phyloP scores from a whole-genome alignment of 2,797 vertebrate genomes.

The Adrianichthys oophorus region DNA sequence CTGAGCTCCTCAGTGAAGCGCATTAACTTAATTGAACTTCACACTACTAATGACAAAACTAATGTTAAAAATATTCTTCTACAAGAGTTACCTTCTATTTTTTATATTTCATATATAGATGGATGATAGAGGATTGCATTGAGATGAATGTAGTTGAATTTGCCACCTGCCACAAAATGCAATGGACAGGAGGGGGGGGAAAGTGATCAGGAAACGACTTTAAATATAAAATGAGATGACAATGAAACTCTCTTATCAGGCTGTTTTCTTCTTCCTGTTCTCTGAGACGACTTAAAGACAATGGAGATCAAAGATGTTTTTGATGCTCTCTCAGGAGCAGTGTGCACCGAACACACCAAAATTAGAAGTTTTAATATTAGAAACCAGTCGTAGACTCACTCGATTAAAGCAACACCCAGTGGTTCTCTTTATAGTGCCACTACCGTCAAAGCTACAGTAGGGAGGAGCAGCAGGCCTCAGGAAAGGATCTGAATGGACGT shows the following conservation, averaged over 20 bases:
- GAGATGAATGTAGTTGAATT: too few relatives aligned
- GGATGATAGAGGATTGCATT: too few relatives aligned
- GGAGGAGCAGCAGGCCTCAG: constrained; percentile 33
- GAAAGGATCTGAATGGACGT: constrained; percentile 34
- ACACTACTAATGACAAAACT: too few relatives aligned
- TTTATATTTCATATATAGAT: too few relatives aligned
- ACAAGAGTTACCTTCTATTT: too few relatives aligned
- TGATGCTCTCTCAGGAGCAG: constrained; percentile 18
- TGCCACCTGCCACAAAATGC: too few relatives aligned
- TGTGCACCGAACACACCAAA: constrained; percentile 21
- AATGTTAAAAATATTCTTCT: too few relatives aligned
- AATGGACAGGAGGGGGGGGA: background rate
- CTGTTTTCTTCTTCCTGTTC: constrained; percentile 29
- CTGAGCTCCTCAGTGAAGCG: too few relatives aligned
- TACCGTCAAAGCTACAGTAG: constrained; percentile 9
- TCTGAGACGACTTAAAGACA: constrained; percentile 37
- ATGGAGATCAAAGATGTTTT: constrained; percentile 27
- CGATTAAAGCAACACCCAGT: constrained; percentile 16
- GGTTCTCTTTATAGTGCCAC: constrained; percentile 19
- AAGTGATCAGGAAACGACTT: constrained; percentile 1
- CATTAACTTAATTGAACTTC: too few relatives aligned
- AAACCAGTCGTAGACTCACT: constrained; percentile 20
- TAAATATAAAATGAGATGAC: constrained; percentile 2
- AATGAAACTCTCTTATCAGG: background rate
- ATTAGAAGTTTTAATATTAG: constrained; percentile 48